Conservation (phyloP, 1,140 invertebrate genomes). For the Carposina sasakii region DNA sequence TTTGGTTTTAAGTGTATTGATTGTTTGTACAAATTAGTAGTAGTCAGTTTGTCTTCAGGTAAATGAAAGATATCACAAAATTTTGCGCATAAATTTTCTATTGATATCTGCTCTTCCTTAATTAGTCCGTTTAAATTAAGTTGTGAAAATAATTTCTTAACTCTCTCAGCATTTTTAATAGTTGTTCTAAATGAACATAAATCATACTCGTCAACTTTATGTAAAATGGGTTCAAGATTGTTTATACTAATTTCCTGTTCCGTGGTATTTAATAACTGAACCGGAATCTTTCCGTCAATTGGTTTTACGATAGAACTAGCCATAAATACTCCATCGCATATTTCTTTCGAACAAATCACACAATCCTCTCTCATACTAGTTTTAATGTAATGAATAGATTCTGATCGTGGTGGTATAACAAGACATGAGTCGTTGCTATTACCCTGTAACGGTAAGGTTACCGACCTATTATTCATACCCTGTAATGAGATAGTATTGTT, state of each 20-base stretch:
- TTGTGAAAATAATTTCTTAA: conserved; percentile 14
- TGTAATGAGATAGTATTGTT: conserved; percentile 10
- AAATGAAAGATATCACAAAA: conserved; percentile 31
- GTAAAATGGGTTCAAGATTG: conserved; percentile 15
- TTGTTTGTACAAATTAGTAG: conserved; percentile 30
- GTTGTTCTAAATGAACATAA: conserved; percentile 16
- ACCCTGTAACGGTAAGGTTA: conserved; percentile 8
- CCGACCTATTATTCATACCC: conserved; percentile 10
- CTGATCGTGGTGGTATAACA: conserved; percentile 17
- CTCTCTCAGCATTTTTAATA: conserved; percentile 12
- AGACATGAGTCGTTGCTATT: background rate
- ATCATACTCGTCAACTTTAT: conserved; percentile 14
- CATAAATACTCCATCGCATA: conserved; percentile 16
- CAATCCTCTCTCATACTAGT: conserved; percentile 14
- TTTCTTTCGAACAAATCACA: conserved; percentile 16
- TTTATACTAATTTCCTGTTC: conserved; percentile 11
- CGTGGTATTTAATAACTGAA: conserved; percentile 22
- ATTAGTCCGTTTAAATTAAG: conserved; percentile 29
- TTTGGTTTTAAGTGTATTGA: conserved; percentile 24
- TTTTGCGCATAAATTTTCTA: conserved; percentile 35
- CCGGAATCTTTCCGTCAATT: conserved; percentile 13
- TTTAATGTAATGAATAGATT: conserved; percentile 20
- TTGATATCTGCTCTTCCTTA: conserved; percentile 22
- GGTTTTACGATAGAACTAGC: conserved; percentile 21
- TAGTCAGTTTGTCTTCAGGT: conserved; percentile 23